Percentiles rank a stretch among this genome's conserved stretches.
These are phyloP conservation scores for Brenthis ino DNA, from an alignment of 2,888 invertebrate genomes.

Conservation along the genomic window DNA sequence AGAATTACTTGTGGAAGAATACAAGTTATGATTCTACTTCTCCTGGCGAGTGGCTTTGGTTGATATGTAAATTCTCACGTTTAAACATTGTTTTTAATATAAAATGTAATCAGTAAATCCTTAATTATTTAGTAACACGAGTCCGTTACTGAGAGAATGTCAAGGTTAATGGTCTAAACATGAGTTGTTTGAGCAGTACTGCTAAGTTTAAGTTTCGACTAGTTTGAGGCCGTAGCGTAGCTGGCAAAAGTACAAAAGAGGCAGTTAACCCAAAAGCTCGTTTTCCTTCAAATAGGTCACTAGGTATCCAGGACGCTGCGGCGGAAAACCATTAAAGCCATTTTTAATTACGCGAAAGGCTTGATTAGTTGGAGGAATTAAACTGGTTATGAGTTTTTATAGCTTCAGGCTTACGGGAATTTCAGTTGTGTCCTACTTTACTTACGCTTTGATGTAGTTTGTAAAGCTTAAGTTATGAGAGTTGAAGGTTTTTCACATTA, in stretches of 20 bases:
- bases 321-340: background rate
- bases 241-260: slow-evolving; percentile 17
- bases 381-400: background rate
- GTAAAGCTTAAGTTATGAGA: background rate
- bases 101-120: background rate
- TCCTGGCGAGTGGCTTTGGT: no score
- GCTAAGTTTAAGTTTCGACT: background rate
- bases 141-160: background rate
- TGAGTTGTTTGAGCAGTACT: background rate
- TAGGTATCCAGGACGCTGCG: slow-evolving; percentile 21
- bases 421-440: background rate
- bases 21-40: no score
- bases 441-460: background rate
- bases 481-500: no score
- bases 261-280: slow-evolving; percentile 25
- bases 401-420: background rate
- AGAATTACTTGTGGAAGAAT: no score
- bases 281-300: slow-evolving; percentile 27
- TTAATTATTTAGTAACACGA: background rate
- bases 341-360: slow-evolving; percentile 20
- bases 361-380: slow-evolving; percentile 17
- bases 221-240: background rate
- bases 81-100: no score
- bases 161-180: slow-evolving; percentile 4
- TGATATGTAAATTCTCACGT: no score